Base-by-base conservation (phyloP, 2,888 invertebrate genomes). In the Chymomyza fuscimana region DNA sequence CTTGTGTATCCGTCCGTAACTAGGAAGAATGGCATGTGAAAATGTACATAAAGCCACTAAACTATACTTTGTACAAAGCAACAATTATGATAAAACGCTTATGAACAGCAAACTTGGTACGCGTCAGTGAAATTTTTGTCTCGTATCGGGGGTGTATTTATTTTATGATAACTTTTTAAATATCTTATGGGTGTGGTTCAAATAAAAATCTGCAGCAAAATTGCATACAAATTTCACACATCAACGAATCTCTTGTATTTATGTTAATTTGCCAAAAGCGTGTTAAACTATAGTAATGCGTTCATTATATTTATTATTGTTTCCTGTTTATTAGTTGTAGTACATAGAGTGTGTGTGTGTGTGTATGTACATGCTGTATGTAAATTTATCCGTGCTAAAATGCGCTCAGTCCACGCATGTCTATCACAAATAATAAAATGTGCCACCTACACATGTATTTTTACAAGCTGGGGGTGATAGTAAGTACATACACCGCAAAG, bases 181-280 rank as follows among this genome's bases (percentile, higher is more conserved):
- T 60, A 72, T 77, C 67, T 74, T 7, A 78, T 80, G 87, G 82
- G 82, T 82, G 83, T 82, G 82, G 86, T 81, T 76, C 40, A 46
- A 32, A 46, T 54, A n/a, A 54, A 51, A 9, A 54, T 54, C 16
- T 54, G 5, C 16, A 12, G 16, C 67, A 72, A 61, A 62, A 64
- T 51, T 51, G 51, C 12, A 51, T 51, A n/a, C 12, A 15, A 36
- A 46, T 0, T 46, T 12, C 12, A 0, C 40, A 46, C 12, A 46
- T 15, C 40, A 12, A 12, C 40, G 10, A 12, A 46, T 2, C 40
- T 32, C 9, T 32, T 54, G 54, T n/a, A 54, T 54, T 19, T 54
- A 19, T 54, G 54, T 16, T 54, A 54, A 54, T 19, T 54, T 54
- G 54, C 19, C 19, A 54, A 19, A 54, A 16, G 10, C 22, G 54